Conservation (phyloP, 2,888 invertebrate species). For the Leptarthrus brevirostris region DNA sequence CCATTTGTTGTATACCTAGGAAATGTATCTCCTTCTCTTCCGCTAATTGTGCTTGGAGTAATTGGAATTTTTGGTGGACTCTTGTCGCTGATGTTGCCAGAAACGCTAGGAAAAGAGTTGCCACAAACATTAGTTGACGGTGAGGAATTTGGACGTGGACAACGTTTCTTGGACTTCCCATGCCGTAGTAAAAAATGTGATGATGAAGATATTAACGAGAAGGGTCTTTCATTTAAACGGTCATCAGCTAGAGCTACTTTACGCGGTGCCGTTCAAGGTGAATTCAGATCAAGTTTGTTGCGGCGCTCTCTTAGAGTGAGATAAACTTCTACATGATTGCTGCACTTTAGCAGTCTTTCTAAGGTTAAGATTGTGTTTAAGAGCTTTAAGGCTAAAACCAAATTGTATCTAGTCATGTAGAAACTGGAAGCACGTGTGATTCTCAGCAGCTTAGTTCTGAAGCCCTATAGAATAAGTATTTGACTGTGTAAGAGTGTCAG, state of each 20-base stretch:
- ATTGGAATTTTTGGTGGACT: conserved; percentile 81
- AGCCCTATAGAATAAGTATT: conserved; percentile 9
- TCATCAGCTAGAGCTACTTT: conserved; percentile 69
- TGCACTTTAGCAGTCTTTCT: background rate
- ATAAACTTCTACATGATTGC: conserved; percentile 11
- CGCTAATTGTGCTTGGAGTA: conserved; percentile 81
- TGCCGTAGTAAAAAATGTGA: conserved; percentile 75
- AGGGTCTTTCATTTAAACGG: conserved; percentile 56
- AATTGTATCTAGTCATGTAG: conserved; percentile 45
- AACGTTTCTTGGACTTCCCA: conserved; percentile 85
- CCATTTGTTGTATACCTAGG: conserved; percentile 88
- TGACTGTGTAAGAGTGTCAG: background rate
- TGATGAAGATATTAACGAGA: conserved; percentile 60
- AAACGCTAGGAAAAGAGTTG: conserved; percentile 86
- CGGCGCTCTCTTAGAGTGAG: conserved; percentile 65
- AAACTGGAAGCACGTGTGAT: conserved; percentile 18
- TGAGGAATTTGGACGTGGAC: conserved; percentile 84
- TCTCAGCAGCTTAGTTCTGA: background rate
- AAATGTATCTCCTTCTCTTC: conserved; percentile 77
- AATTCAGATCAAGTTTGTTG: conserved; percentile 73
- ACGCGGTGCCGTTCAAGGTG: conserved; percentile 72
- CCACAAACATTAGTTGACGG: conserved; percentile 89
- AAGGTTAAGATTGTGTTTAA: background rate
- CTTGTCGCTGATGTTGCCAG: conserved; percentile 83
- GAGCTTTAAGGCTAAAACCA: conserved; percentile 8